These are phyloP conservation scores for Sarcophaga bullata DNA, from an alignment of 1,140 invertebrate genomes.

Conservation along the genomic window DNA sequence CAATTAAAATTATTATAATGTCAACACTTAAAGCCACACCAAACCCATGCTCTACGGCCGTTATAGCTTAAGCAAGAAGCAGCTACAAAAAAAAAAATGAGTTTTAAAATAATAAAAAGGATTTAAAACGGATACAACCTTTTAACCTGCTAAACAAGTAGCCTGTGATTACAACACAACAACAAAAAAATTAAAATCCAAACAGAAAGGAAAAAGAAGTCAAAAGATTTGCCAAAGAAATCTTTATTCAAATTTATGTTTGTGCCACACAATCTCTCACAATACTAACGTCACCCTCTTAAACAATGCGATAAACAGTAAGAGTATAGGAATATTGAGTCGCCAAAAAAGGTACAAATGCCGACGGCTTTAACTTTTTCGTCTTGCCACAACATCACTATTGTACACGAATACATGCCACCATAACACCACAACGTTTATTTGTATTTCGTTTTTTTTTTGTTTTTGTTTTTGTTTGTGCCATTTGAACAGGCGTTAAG, in stretches of 20 bases:
- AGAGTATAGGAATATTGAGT: not conserved
- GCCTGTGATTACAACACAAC: too few species aligned
- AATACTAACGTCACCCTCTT: not conserved
- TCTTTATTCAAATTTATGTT: conserved; percentile 1
- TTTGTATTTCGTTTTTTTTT: not conserved
- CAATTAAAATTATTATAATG: conserved; percentile 41
- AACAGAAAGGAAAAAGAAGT: conserved; percentile 8
- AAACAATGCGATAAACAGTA: not conserved
- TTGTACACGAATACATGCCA: too few species aligned
- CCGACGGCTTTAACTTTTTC: conserved; percentile 13
- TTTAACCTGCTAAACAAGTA: not conserved
- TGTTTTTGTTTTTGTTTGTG: conserved; percentile 29
- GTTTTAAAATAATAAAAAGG: not conserved
- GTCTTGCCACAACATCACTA: not conserved
- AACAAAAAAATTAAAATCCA: too few species aligned
- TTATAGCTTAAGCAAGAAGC: not conserved
- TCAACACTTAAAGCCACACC: conserved; percentile 25
- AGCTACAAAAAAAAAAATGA: not conserved
- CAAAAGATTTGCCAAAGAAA: conserved; percentile 40
- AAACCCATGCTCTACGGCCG: not conserved
- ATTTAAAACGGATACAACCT: conserved; percentile 34
- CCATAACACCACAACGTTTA: too few species aligned
- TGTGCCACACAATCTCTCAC: too few species aligned
- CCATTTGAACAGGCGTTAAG: conserved; percentile 28
- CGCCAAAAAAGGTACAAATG: conserved; percentile 1